These are phyloP conservation scores for Odontophorus gujanensis DNA, from an alignment of 2,113 vertebrate genomes.

Conservation along the genomic window DNA sequence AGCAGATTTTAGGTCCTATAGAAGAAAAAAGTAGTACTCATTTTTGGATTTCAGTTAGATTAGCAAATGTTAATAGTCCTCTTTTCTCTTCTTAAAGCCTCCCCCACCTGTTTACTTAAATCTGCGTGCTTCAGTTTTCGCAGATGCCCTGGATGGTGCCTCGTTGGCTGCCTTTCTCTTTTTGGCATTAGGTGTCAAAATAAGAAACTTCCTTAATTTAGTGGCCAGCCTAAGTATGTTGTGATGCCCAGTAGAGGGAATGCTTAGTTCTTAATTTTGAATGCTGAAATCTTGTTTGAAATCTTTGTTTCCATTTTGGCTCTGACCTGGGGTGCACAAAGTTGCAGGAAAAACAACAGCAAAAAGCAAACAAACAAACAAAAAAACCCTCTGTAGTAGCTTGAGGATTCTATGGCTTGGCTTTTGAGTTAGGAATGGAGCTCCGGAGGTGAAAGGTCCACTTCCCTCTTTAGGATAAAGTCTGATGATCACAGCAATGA, in stretches of 20 bases:
- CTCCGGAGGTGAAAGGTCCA: neutral
- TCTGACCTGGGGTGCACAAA: neutral
- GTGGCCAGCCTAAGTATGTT: neutral
- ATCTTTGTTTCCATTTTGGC: neutral
- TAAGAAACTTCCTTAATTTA: slow-evolving; percentile 8
- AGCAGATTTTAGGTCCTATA: slow-evolving; percentile 6
- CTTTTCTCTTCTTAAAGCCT: neutral
- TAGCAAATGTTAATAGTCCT: neutral
- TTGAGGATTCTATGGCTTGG: neutral
- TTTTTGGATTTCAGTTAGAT: slow-evolving; percentile 32
- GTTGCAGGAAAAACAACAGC: neutral
- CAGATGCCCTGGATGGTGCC: neutral
- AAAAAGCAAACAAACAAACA: neutral
- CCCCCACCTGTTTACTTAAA: neutral
- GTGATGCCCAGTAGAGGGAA: neutral
- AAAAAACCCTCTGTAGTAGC: neutral
- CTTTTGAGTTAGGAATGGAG: neutral
- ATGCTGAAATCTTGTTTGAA: neutral
- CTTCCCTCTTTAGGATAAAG: neutral
- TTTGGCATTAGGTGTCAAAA: neutral
- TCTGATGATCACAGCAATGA: neutral
- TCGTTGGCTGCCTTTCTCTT: neutral
- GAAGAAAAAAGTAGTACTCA: neutral
- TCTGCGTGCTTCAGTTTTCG: neutral
- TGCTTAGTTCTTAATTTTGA: neutral